Evolutionary conservation across 64 coral and sea anemone genomes (phyloP), one percentile per base, ranked within the genome.

Genomic region (Astreopora myriophthalma): DNA sequence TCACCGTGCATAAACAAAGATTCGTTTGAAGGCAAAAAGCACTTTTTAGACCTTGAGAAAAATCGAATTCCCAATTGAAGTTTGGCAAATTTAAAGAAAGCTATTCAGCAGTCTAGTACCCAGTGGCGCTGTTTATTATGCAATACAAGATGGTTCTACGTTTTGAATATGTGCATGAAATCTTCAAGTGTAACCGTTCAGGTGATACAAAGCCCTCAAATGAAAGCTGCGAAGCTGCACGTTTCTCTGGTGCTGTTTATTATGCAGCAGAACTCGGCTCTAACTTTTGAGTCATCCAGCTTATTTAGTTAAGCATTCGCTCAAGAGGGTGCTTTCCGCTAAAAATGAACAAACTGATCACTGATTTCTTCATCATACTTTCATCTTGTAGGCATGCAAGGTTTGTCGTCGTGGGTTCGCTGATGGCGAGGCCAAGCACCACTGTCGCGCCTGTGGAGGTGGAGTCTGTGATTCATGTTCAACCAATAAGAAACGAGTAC

Each of bases 361-460:
- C 16, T 32, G 35, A 37, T 20, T 20, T 16, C 12, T 12, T 37
- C 28, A 25, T 8, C 72, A 9, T 48, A 78, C 4, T 46, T 39
- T 96, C 49, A 49, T 23, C 30, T 42, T 16, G 12, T 26, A 99
- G 97, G 92, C 91, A 44, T 99, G 97, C 72, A 82, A 96, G 25
- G 58, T 27, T 9, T 99, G 97, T 48, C 42, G 76, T 66, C 94
- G 80, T 8, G 49, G 85, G 20, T 99, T 99, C 61, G 51, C 40
- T 0, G 62, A 37, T 37, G 65, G 63, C 19, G 94, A 99, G 69
- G 94, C 92, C 37, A 99, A 99, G 68, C 97, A 99, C 36, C 97
- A 99, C 52, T 99, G 97, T 64, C 97, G 97, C 33, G 97, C 94
- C 13, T 99, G 97, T 89, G 97, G 97, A 34, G 79, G 91, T 14